These are phyloP conservation scores for Heteromurus nitidus DNA, from an alignment of 2,888 invertebrate species.

Conservation along the genomic window DNA sequence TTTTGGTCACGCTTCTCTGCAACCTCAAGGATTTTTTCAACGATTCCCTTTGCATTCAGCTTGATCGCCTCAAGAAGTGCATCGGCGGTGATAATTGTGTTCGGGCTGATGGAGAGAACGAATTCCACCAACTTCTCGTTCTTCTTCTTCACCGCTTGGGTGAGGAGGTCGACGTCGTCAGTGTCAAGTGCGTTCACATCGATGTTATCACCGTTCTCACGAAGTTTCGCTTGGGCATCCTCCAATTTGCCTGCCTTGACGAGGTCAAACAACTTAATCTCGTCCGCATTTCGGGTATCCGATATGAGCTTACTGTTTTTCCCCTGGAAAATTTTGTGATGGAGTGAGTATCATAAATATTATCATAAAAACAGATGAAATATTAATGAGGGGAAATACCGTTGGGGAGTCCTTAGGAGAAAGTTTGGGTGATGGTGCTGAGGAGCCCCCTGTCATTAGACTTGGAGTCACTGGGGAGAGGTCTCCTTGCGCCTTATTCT, in stretches of 20 bases:
- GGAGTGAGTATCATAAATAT: too few relatives aligned
- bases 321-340: too few relatives aligned
- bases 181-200: constrained; percentile 78
- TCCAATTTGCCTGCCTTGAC: constrained; percentile 51
- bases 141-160: constrained; percentile 5
- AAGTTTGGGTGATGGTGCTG: too few relatives aligned
- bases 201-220: constrained; percentile 76
- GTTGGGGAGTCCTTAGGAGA: too few relatives aligned
- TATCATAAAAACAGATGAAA: too few relatives aligned
- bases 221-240: constrained; percentile 71
- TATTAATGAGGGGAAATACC: too few relatives aligned
- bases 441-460: too few relatives aligned
- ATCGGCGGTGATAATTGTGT: constrained; percentile 76
- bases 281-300: constrained; percentile 53
- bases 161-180: constrained; percentile 5
- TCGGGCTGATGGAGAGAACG: not conserved
- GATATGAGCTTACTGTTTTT: too few relatives aligned
- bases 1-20: not conserved
- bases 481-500: too few relatives aligned
- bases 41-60: constrained; percentile 80
- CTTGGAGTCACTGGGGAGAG: too few relatives aligned
- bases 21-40: constrained; percentile 78
- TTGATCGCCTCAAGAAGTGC: constrained; percentile 82
- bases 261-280: constrained; percentile 65
- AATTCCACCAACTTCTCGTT: constrained; percentile 16